These are phyloP conservation scores for Sphaerodactylus townsendi DNA, from an alignment of 2,113 vertebrate genomes.

Conservation along the genomic window DNA sequence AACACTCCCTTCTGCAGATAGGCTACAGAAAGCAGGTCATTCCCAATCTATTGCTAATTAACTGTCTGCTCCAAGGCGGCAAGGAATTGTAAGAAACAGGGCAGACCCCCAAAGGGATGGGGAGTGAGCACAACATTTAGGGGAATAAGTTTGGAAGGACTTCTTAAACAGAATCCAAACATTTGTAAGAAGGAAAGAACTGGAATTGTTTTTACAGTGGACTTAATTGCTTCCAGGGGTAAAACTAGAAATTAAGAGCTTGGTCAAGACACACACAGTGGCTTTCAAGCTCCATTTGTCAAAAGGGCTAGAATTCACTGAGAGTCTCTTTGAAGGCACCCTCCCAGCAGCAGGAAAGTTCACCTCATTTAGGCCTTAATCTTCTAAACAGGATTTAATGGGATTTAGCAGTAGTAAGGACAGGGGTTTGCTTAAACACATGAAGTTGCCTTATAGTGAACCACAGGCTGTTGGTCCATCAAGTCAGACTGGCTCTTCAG, in stretches of 20 bases:
- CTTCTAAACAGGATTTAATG: conserved; percentile 12
- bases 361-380: not conserved
- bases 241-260: not conserved
- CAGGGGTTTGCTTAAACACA: not conserved
- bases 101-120: too few species aligned
- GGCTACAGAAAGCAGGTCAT: not conserved
- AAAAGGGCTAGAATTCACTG: not conserved
- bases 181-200: not conserved
- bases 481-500: too few species aligned
- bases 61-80: not conserved
- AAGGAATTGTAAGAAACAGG: not conserved
- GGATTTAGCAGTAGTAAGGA: not conserved
- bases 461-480: too few species aligned
- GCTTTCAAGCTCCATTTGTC: not conserved
- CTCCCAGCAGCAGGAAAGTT: not conserved
- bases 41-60: not conserved
- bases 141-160: not conserved
- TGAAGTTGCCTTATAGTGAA: too few species aligned
- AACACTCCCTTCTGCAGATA: not conserved
- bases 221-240: not conserved
- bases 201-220: not conserved
- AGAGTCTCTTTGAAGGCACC: not conserved
- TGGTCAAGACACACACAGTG: not conserved
- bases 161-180: not conserved
- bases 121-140: not conserved